These are phyloP conservation scores for Acromyrmex charruanus DNA, from an alignment of 1,140 invertebrate genomes.

Conservation along the genomic window DNA sequence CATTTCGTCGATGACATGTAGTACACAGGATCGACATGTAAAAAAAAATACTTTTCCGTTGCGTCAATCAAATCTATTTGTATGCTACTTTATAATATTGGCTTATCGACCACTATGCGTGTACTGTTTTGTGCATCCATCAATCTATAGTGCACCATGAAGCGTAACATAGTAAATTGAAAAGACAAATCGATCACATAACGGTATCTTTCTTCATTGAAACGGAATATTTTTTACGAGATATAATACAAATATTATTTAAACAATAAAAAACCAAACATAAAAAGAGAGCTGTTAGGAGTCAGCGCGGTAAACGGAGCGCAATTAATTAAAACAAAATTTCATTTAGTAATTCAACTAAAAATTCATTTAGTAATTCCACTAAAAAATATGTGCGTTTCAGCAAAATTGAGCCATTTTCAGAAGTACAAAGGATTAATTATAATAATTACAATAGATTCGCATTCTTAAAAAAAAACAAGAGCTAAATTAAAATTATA, in stretches of 20 bases:
- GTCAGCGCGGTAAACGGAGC: too few relatives aligned
- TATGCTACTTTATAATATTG: slow-evolving; percentile 9
- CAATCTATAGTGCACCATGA: not conserved
- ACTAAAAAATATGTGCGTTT: too few relatives aligned
- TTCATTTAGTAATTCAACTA: too few relatives aligned
- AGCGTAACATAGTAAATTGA: slow-evolving; percentile 36
- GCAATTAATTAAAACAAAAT: too few relatives aligned
- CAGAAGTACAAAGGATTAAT: too few relatives aligned
- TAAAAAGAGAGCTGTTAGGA: too few relatives aligned
- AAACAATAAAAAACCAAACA: too few relatives aligned
- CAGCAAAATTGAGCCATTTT: too few relatives aligned
- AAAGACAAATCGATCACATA: not conserved
- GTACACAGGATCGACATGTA: not conserved
- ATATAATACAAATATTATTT: not conserved
- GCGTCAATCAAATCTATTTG: slow-evolving; percentile 39
- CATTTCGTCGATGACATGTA: not conserved
- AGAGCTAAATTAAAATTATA: too few relatives aligned
- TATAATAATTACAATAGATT: too few relatives aligned
- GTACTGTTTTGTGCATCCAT: slow-evolving; percentile 16
- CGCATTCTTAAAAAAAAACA: too few relatives aligned
- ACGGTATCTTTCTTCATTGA: not conserved
- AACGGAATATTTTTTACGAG: not conserved
- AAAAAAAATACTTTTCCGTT: slow-evolving; percentile 9
- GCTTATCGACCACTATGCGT: not conserved
- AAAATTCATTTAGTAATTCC: too few relatives aligned